Percentiles rank a stretch among this genome's conserved stretches.
phyloP scores from a whole-genome alignment of 2,797 vertebrate species.

The Hypotaenidia philippensis region DNA sequence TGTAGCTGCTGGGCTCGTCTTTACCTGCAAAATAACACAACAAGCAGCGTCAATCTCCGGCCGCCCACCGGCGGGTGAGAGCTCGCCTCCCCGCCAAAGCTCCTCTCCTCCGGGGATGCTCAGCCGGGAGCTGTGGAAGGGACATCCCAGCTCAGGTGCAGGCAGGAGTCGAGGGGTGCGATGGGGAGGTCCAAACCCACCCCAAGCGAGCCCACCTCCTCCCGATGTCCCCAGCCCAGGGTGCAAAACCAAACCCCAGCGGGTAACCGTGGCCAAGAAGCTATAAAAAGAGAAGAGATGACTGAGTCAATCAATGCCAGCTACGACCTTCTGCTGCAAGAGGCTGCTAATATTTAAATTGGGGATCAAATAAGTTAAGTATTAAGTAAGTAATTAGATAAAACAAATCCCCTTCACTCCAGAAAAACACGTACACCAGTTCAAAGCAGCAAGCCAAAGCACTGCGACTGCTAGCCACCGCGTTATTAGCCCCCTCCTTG shows the following conservation, averaged over 20 bases:
- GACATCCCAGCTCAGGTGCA: background rate
- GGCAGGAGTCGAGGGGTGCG: background rate
- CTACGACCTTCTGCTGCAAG: background rate
- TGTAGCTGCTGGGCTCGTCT: slow-evolving; percentile 99
- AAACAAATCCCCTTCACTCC: background rate
- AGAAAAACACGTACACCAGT: background rate
- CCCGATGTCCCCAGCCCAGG: background rate
- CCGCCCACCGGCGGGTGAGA: background rate
- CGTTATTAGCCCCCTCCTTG: slow-evolving; percentile 49
- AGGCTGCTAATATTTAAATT: background rate
- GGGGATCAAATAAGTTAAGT: background rate
- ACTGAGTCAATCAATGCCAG: background rate
- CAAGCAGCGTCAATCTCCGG: slow-evolving; percentile 78
- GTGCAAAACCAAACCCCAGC: background rate
- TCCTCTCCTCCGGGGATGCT: background rate
- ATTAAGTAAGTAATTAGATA: background rate
- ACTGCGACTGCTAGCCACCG: background rate
- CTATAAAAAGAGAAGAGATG: background rate
- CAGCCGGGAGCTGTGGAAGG: background rate
- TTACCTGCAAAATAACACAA: slow-evolving; percentile 90
- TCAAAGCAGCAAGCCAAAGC: background rate
- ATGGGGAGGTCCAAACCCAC: background rate
- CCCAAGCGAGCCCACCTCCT: background rate
- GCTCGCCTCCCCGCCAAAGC: background rate
- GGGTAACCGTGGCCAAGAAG: background rate